Base-by-base conservation (phyloP, 2,888 invertebrate genomes). In the Drosophila tripunctata region DNA sequence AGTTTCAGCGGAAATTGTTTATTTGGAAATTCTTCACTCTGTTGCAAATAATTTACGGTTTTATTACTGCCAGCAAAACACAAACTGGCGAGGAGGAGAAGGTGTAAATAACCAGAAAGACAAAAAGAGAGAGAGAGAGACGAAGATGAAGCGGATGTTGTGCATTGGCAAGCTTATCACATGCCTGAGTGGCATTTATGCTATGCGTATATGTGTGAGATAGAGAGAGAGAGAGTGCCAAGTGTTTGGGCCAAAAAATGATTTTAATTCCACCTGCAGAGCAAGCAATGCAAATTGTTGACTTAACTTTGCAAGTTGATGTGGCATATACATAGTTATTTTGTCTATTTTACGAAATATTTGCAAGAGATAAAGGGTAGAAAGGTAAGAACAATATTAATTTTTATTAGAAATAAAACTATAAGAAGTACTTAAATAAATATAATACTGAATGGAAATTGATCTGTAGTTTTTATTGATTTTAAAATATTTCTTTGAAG, bases 1-100 rank as follows among this genome's bases (percentile, higher is more conserved):
- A 70, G 67, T 24, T 67, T 27, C 22, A 65, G 30, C 75, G 75
- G 67, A 76, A 70, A 76, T 78, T 66, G 69, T 77, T 74, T 74
- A 64, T 66, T 66, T 68, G 62, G 60, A 69, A 69, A 69, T 76
- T 76, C 72, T 58, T 76, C 44, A 67, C 54, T 71, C 36, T 36
- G 45, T 43, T 71, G 76, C 62, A 76, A 67, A 67, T 72, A 71
- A 61, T 76, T 71, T 71, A 67, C 67, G 44, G 14, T 60, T 51
- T 66, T 48, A 57, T 67, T 60, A 41, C 24, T 43, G 33, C 17
- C 30, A 58, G 21, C 56, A 35, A 24, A 38, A n/a, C 30, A 27
- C 7, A 2, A 8, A 4, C 14, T 35, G 21, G 17, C 2, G 6
- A 31, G 5, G 10, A 36, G 14, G 35, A 43, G 15, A 14, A 6